Percentiles rank a stretch among this genome's conserved stretches.
phyloP scores from a whole-genome alignment of 2,113 vertebrate genomes.

The Bujurquina vittata region DNA sequence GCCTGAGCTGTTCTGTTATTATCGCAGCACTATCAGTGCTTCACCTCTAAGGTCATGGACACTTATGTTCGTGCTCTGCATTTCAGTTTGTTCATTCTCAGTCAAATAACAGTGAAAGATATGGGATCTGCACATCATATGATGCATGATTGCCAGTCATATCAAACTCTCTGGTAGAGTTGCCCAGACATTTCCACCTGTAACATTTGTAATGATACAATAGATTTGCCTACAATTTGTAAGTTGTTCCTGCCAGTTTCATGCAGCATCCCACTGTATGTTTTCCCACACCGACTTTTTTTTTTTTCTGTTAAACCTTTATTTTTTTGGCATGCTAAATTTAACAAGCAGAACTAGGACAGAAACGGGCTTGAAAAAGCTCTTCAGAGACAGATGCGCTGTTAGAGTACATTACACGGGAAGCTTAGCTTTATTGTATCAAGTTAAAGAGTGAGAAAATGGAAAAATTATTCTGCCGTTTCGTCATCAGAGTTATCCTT shows the following conservation, averaged over 20 bases:
- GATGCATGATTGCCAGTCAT: conserved; percentile 18
- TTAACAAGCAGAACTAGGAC: background rate
- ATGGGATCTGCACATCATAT: conserved; percentile 19
- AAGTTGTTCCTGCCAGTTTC: conserved; percentile 9
- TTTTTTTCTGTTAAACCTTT: background rate
- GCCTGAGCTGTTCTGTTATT: conserved; percentile 53
- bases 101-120: conserved; percentile 9
- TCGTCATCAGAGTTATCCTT: background rate
- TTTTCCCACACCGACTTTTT: background rate
- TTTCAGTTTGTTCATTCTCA: background rate
- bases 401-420: background rate
- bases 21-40: conserved; percentile 40
- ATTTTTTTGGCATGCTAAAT: background rate
- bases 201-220: conserved; percentile 30
- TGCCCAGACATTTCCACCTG: conserved; percentile 49
- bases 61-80: background rate
- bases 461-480: background rate
- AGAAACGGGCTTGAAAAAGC: background rate
- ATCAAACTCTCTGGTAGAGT: conserved; percentile 77
- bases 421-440: background rate
- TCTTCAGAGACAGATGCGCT: background rate
- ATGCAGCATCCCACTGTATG: conserved; percentile 1
- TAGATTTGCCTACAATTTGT: conserved; percentile 23
- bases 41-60: conserved; percentile 8
- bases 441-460: background rate